Evolutionary conservation across 1,140 invertebrate genomes (phyloP), one percentile per base, ranked within the genome.

Genomic region (Halesus radiatus): DNA sequence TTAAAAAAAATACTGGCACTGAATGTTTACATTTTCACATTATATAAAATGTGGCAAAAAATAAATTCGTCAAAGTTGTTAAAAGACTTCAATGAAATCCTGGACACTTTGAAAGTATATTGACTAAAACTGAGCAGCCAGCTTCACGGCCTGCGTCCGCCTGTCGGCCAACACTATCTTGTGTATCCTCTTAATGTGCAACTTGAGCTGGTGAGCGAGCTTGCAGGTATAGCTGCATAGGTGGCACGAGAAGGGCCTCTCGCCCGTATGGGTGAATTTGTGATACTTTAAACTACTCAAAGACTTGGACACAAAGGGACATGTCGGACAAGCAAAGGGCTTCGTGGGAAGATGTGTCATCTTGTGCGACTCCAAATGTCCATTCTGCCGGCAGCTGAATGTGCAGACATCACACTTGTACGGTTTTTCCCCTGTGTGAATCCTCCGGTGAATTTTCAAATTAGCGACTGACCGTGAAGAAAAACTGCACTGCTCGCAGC

Each of bases 401-500:
- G 45, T 4, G 23, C 76, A 78, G 22, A 60, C 22, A 23, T 50
- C 88, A 85, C 92, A 93, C 45, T 88, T 88, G 83, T 92, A 93
- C 0, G 92, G 92, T 58, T 90, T 88, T 83, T 93, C 92, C 0
- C 92, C 90, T 0, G 92, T 93, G 83, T 93, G 92, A n/a, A 92
- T 91, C 15, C 82, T 76, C 10, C 81, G 83, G 64, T 85, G 85
- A 45, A 83, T 84, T 23, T 81, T 74, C 20, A 85, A 83, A 58
- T 85, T 83, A n/a, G 54, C n/a, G 18, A 52, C 16, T 6, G 60
- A 52, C 29, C 29, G 22, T 3, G 37, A 64, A 6, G 62, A 16
- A 23, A 56, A 73, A 32, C 45, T 89, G 60, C 91, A 92, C 10
- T 86, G 84, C 52, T 91, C 88, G 77, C 91, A 92, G 5, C 89